Base-by-base conservation (phyloP, 2,113 vertebrate species). In the Shinisaurus crocodilurus region DNA sequence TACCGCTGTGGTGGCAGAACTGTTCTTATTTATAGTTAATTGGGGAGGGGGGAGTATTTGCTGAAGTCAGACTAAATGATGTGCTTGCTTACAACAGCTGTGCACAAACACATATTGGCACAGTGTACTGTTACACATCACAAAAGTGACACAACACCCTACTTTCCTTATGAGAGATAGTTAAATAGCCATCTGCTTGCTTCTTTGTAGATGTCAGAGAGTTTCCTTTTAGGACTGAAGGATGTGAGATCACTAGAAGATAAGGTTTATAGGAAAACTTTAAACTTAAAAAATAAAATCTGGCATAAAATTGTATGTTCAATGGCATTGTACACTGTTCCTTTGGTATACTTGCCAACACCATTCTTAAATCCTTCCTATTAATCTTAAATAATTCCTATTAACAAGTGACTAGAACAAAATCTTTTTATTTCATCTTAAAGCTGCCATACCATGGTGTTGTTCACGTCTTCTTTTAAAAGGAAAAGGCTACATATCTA, bases 161-260 rank as follows among this genome's bases (percentile, higher is more conserved):
- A 25, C 57, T 91, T 86, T 86, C 34, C 20, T 85, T 48, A 86
- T 65, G 23, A 45, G 32, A 77, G 91, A 13, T n/a, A 69, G 6
- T 88, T 87, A 92, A 69, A 88, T 20, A 67, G 81, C 80, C 23
- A 89, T 40, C 2, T 70, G 92, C 90, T 94, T 85, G 34, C 84
- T 89, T 70, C 32, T 82, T 92, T 32, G 86, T 57, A 34, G 48
- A 65, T 37, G 72, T 0, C 0, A 1, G 85, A 8, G 90, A 7
- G 80, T 29, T 25, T 48, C 43, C 15, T 23, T 84, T 85, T 69
- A 48, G 63, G 40, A n/a, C 23, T 29, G 63, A 80, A 27, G 32
- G 29, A 72, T 72, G 7, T 25, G 18, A 23, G 1, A 18, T 57
- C 8, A 37, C 3, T 82, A 43, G 18, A 37, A 3, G 29, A 50